Evolutionary conservation across 2,113 vertebrate species (phyloP), one percentile per base, ranked within the genome.

Genomic region (Colossoma macropomum): DNA sequence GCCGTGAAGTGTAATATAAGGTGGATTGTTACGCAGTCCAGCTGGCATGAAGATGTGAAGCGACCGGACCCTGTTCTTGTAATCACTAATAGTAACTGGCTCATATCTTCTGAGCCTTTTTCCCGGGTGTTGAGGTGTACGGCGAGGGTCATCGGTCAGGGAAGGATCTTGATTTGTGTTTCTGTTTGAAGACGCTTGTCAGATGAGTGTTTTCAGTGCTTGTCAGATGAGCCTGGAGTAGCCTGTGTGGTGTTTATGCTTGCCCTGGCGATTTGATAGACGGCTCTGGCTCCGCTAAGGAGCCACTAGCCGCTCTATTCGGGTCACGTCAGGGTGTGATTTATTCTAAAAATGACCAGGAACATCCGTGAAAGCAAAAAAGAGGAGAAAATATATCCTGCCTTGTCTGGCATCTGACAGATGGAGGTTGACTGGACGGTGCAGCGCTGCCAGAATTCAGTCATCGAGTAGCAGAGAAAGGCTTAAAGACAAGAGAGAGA

Each of bases 351-450:
- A 45, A 30, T 6, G 70, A 86, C 1, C 41, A 70, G 54, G 30
- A 79, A 68, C 59, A 60, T 27, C 1, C 15, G n/a, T n/a, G 74
- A 32, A 60, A 50, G 27, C n/a, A 77, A 65, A 8, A 38, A 13
- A 28, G 21, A 19, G 27, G 16, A 23, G n/a, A 34, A n/a, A 70
- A 52, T 34, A 48, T 62, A 19, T 73, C 30, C 23, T 66, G 75
- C 59, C 66, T 60, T 69, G 77, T 81, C 77, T 77, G 62, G 78
- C 73, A n/a, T 77, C 77, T 83, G 84, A 81, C 84, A 87, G 86
- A 87, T 87, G 86, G 84, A 56, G 79, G 73, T 72, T 81, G 79
- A 72, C 75, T 85, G 79, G 63, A 76, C 52, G 63, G 77, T 48
- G 30, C 73, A 62, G 13, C 16, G 52, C 25, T 48, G 80, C 77